phyloP scores from a whole-genome alignment of 1,140 invertebrate species.

The Rhagoletis zephyria region DNA sequence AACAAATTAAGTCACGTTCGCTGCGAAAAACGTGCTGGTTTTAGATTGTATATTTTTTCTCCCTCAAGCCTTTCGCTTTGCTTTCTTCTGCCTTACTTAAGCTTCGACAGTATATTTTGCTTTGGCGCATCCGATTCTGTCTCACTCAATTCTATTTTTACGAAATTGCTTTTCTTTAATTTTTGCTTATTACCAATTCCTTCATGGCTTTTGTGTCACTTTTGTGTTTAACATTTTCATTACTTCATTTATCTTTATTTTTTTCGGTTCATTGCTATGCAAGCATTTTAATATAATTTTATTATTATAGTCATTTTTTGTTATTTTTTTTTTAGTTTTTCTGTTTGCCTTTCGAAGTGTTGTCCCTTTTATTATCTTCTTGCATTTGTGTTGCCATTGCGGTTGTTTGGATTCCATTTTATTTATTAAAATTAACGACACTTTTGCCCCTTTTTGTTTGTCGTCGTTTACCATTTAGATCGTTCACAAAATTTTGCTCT shows the following conservation, averaged over 20 bases:
- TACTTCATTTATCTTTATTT: neutral
- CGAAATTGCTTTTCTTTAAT: neutral
- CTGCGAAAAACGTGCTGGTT: constrained; percentile 11
- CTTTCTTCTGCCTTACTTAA: constrained; percentile 28
- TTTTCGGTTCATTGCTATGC: neutral
- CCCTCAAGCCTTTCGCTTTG: neutral
- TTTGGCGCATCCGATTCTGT: neutral
- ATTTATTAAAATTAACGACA: neutral
- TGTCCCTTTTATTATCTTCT: neutral
- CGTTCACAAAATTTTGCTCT: no score
- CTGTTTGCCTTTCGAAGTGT: neutral
- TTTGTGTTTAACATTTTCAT: constrained; percentile 38
- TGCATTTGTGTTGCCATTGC: constrained; percentile 12
- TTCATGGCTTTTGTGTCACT: neutral
- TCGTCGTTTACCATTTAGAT: no score
- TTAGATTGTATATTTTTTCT: neutral
- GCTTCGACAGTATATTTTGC: neutral
- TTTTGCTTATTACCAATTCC: neutral
- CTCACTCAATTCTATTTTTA: neutral
- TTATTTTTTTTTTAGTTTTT: neutral
- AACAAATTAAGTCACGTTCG: constrained; percentile 36
- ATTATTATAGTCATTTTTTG: neutral
- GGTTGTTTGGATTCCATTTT: neutral
- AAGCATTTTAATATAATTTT: constrained; percentile 13
- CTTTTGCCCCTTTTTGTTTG: neutral